Base-by-base conservation (phyloP, 2,113 vertebrate species). In the Oreochromis niloticus region DNA sequence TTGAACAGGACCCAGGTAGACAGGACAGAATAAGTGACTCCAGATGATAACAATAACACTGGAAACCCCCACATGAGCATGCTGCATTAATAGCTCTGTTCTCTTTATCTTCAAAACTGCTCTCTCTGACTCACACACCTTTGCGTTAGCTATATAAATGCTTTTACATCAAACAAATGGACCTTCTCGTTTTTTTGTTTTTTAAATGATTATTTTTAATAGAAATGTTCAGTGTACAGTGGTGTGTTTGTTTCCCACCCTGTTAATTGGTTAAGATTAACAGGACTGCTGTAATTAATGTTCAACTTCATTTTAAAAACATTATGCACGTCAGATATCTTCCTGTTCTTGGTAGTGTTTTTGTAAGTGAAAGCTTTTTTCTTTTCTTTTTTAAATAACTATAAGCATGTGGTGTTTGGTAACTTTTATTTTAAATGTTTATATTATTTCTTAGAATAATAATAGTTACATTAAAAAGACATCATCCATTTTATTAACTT, bases 51-150 rank as follows among this genome's bases (percentile, higher is more conserved):
- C n/a, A n/a, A n/a, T 54, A 54, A 32, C 36, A 41, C 14, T 83
- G 57, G 63, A 27, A 81, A 80, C 56, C 86, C 46, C 52, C n/a
- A 83, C 59, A 52, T n/a, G 32, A 71, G 17, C 41, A 11, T 2
- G 3, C 36, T 54, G 46, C 71, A 79, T 82, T 84, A 75, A 54
- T 78, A 46, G 41, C 5, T 7, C 17, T 55, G 13, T 39, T 78
- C 19, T 9, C 22, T 52, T 75, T 43, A 87, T 85, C 48, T 30
- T 83, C n/a, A 46, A 5, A 80, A 75, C 81, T 43, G 14, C 24
- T 78, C 24, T 78, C 43, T 50, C 71, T 50, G 71, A 30, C 71
- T 78, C 68, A 48, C 41, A 48, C 41, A 3, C 2, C 46, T 78
- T 78, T 52, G 30, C 0, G 1, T 50, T n/a, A 9, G 27, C 46